Base-by-base conservation (phyloP, 2,113 vertebrate species). In the Pardalotus punctatus region DNA sequence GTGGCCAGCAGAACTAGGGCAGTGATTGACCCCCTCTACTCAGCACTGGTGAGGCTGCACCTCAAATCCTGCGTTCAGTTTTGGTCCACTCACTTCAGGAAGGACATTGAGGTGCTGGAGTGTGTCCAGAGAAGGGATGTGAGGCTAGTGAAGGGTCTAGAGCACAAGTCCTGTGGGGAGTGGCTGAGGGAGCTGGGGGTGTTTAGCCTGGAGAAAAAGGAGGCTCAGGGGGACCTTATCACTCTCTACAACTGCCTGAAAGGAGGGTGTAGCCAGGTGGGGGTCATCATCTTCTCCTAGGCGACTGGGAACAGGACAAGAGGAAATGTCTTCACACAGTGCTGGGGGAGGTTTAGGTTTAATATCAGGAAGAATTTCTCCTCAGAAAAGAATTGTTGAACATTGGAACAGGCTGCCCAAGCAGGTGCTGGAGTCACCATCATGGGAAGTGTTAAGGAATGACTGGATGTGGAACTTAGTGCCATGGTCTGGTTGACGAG, bases 121-220 rank as follows among this genome's bases (percentile, higher is more conserved):
- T 3, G 4, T 18, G 31, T 80, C 35, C 25, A 27, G 42, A 47
- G 35, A 36, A 48, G 58, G 25, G 18, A 21, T 48, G 0, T 19
- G 14, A 12, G 10, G 25, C 31, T 35, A 14, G 9, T 56, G 31
- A 33, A 50, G 31, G n/a, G 21, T 40, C 17, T 80, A 42, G 42
- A 88, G 14, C 1, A 1, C 50, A 72, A 42, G 50, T 72, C 25
- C 31, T 50, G 1, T 1, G 0, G 35, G 31, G 10, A 31, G 31
- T 0, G 0, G 18, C 22, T 71, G 36, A 36, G 18, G 38, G 25
- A 57, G 36, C 45, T 51, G 62, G 27, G 9, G 4, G 2, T 33
- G 7, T 51, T 67, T 36, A 77, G 8, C 35, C 27, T 65, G 35
- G 29, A 15, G 24, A 50, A 57, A 72, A 48, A 48, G 14, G 6